Base-by-base conservation (phyloP, 2,797 vertebrate species). In the Myotis daubentonii region DNA sequence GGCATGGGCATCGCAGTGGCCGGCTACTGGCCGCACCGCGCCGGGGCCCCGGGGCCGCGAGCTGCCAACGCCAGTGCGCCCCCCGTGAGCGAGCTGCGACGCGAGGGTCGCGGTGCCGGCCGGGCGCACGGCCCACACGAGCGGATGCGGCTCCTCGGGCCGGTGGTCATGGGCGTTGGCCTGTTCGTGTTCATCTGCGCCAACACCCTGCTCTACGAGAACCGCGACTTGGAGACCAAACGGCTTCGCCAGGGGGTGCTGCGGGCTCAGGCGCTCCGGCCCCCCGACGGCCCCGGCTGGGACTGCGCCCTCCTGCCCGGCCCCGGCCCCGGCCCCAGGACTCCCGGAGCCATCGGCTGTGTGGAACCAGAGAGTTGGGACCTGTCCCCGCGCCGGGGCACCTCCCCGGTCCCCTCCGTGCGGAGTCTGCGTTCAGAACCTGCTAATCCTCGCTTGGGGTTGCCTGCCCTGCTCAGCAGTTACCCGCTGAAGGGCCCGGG, bases 171-270 rank as follows among this genome's bases (percentile, higher is more conserved):
- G 99, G 99, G 99, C 47, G 99, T 99, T 2, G 99, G 99, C n/a
- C 98, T 99, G 66, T 99, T 99, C 97, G 99, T 99, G 95, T 99
- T 99, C 97, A 99, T 99, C 97, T 99, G 99, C 2, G 99, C 99
- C 94, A 99, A 99, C 98, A 99, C 99, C 0, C 99, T 99, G 91
- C 98, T 99, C 33, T 99, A 99, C 0, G 99, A 99, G 98, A 99
- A 99, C 98, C 98, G 99, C 9, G 99, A 99, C 97, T 97, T 98
- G 96, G 99, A 99, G 98, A 99, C 99, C 5, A 99, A 99, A 91
- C 98, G 97, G 98, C 98, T 99, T 92, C 97, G 99, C 71, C 97
- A 97, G 89, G 97, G 92, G 28, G 92, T 81, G 60, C 96, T 97
- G 51, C 93, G 97, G 91, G 98, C 98, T 23, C 98, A 99, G 97